Conservation (phyloP, 1,140 invertebrate genomes). For the Liolophura sinensis region DNA sequence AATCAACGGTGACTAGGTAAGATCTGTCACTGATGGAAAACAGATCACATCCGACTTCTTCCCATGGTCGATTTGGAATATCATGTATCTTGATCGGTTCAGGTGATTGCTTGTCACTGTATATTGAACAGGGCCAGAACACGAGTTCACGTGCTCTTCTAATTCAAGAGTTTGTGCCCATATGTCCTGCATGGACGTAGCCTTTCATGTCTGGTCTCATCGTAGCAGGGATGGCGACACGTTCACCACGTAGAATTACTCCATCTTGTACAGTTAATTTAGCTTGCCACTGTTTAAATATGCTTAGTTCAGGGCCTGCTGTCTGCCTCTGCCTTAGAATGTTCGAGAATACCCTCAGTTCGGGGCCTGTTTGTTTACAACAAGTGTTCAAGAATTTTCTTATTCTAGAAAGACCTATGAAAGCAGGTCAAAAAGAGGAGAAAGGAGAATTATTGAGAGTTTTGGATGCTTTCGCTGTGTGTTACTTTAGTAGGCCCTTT, state of each 20-base stretch:
- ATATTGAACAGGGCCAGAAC: slow-evolving; percentile 13
- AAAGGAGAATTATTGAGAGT: too few relatives aligned
- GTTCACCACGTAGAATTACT: slow-evolving; percentile 22
- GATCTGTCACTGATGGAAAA: slow-evolving; percentile 6
- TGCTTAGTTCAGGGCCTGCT: too few relatives aligned
- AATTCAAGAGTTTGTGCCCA: slow-evolving; percentile 6
- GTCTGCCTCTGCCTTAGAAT: too few relatives aligned
- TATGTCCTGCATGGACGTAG: slow-evolving; percentile 17
- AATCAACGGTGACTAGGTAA: slow-evolving; percentile 17
- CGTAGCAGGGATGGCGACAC: slow-evolving; percentile 18
- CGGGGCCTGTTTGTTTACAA: too few relatives aligned
- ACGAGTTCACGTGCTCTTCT: slow-evolving; percentile 13
- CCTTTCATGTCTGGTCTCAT: slow-evolving; percentile 19
- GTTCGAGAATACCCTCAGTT: too few relatives aligned
- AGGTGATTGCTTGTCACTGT: slow-evolving; percentile 1
- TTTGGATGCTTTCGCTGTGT: slow-evolving; percentile 23
- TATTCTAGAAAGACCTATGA: too few relatives aligned
- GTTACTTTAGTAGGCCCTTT: slow-evolving; percentile 6
- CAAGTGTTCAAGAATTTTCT: too few relatives aligned
- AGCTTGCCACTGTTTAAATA: too few relatives aligned
- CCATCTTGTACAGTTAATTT: slow-evolving; percentile 33
- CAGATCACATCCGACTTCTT: slow-evolving; percentile 31
- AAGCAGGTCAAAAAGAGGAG: too few relatives aligned
- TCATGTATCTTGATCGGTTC: slow-evolving; percentile 34
- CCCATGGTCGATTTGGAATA: slow-evolving; percentile 54